These are phyloP conservation scores for Nesoenas mayeri DNA, from an alignment of 2,113 vertebrate species.

Conservation along the genomic window DNA sequence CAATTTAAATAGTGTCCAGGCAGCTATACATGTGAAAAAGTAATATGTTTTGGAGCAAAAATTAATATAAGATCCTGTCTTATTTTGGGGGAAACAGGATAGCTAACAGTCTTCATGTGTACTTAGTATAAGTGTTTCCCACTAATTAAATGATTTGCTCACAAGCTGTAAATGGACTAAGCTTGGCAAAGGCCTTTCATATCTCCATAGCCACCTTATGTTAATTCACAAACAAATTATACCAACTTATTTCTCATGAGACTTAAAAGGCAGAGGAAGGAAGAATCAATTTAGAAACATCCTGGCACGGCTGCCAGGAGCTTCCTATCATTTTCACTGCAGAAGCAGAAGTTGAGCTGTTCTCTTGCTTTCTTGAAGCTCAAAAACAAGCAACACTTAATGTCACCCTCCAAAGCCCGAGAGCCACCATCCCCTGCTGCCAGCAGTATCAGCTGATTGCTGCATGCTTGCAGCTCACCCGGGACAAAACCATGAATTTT, in stretches of 20 bases:
- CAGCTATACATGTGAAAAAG: too few species aligned
- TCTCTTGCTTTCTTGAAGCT: neutral
- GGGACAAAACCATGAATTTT: neutral
- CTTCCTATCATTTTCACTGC: neutral
- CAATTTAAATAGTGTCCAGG: too few species aligned
- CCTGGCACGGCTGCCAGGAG: neutral
- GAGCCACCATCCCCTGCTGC: neutral
- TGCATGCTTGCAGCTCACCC: neutral
- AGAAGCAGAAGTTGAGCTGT: neutral
- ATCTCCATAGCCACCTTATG: neutral
- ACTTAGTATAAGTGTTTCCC: neutral
- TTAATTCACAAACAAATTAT: neutral
- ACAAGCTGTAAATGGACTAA: neutral
- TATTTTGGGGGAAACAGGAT: too few species aligned
- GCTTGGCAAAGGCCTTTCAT: neutral
- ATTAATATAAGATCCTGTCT: too few species aligned
- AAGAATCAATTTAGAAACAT: neutral
- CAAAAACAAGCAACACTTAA: neutral
- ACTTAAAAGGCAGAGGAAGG: neutral
- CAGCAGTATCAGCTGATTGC: neutral
- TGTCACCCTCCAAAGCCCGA: neutral
- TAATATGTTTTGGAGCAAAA: too few species aligned
- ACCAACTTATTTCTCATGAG: neutral
- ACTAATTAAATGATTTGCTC: constrained; percentile 22
- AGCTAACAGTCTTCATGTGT: neutral